phyloP scores from a whole-genome alignment of 2,888 invertebrate species.

The Nephrotoma appendiculata region DNA sequence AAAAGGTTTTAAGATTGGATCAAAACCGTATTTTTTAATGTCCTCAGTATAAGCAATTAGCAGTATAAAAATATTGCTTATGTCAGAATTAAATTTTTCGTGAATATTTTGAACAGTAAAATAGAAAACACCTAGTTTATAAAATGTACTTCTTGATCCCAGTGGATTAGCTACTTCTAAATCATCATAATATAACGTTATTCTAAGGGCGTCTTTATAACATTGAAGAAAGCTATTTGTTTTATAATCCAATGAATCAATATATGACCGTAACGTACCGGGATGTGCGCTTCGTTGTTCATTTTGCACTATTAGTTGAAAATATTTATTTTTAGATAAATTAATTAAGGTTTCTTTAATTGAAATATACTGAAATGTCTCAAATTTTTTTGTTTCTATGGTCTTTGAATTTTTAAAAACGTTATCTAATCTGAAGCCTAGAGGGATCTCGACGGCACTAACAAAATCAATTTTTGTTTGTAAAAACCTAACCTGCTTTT shows the following conservation, averaged over 20 bases:
- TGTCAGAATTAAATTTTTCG: neutral
- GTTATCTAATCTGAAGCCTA: neutral
- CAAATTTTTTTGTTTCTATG: neutral
- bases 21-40: conserved; percentile 8
- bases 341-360: neutral
- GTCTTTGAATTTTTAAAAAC: neutral
- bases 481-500: neutral
- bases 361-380: conserved; percentile 6
- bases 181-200: conserved; percentile 7
- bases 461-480: neutral
- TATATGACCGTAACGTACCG: too few relatives aligned
- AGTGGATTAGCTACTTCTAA: neutral
- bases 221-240: too few relatives aligned
- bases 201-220: neutral
- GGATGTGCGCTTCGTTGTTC: too few relatives aligned
- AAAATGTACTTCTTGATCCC: conserved; percentile 1
- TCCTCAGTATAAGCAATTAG: conserved; percentile 7
- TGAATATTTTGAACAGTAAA: conserved; percentile 7
- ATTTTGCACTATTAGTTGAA: neutral
- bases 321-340: neutral
- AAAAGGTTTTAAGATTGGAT: conserved; percentile 6
- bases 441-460: neutral
- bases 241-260: too few relatives aligned
- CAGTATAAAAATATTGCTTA: neutral
- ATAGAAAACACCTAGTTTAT: conserved; percentile 8